Evolutionary conservation across 2,113 vertebrate genomes (phyloP).

Genomic region (Enhydra lutris): DNA sequence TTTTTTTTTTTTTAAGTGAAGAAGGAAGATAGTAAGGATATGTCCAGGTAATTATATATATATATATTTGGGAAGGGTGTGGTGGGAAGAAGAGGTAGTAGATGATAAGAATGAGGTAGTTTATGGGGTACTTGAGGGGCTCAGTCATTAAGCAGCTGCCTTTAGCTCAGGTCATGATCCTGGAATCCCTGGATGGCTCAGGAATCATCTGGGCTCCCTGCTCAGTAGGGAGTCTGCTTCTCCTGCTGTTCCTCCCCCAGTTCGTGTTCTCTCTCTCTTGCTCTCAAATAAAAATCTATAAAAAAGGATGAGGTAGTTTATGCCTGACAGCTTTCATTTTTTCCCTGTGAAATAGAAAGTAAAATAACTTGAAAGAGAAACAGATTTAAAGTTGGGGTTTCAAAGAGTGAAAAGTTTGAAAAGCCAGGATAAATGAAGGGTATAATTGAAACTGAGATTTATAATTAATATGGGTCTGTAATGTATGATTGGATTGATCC

Average conservation of each 20-base stretch:
- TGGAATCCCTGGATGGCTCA: too few relatives aligned
- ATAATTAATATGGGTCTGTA: background rate
- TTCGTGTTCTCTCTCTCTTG: too few relatives aligned
- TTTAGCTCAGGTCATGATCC: too few relatives aligned
- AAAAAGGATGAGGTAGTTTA: background rate
- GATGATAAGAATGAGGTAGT: background rate
- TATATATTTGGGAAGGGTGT: background rate
- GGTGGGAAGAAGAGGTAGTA: background rate
- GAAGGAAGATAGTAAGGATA: background rate
- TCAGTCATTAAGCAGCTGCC: too few relatives aligned
- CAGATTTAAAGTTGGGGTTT: background rate
- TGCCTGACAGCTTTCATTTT: background rate
- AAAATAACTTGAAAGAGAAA: background rate
- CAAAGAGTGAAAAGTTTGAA: background rate
- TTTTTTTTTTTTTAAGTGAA: background rate
- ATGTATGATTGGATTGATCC: background rate
- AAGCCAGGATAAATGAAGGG: background rate
- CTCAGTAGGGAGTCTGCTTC: too few relatives aligned
- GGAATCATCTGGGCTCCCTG: too few relatives aligned
- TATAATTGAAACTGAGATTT: background rate
- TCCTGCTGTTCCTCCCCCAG: too few relatives aligned
- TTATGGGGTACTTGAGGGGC: too few relatives aligned
- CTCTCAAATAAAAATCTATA: too few relatives aligned
- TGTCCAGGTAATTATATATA: background rate
- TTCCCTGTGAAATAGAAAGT: background rate